These are phyloP conservation scores for Chitala chitala DNA, from an alignment of 2,113 vertebrate species.

Conservation along the genomic window DNA sequence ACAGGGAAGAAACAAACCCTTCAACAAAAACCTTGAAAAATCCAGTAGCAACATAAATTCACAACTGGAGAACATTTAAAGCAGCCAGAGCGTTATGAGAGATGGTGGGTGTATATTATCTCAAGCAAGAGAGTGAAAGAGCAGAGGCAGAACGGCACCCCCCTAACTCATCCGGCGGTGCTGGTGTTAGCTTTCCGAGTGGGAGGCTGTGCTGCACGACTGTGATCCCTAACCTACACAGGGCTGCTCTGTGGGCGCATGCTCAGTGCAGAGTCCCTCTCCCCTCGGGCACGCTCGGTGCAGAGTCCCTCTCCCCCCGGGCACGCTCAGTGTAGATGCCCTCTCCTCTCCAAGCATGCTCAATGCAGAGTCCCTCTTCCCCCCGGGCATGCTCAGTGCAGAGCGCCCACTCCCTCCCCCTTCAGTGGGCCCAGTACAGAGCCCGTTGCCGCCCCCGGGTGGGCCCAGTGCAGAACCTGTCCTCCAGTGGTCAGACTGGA, in stretches of 20 bases:
- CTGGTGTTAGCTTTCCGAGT: constrained; percentile 39
- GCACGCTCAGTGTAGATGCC: neutral
- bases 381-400: no score
- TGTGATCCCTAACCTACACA: constrained; percentile 59
- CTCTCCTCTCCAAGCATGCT: neutral
- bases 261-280: neutral
- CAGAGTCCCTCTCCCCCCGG: no score
- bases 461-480: no score
- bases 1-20: neutral
- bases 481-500: no score
- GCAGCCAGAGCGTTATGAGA: constrained; percentile 50
- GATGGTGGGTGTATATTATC: constrained; percentile 63
- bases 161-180: constrained; percentile 48
- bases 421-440: no score
- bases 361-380: neutral
- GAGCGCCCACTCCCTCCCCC: no score
- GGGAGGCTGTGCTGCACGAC: constrained; percentile 60
- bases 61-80: constrained; percentile 27
- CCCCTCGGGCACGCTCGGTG: constrained; percentile 30
- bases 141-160: constrained; percentile 49
- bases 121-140: constrained; percentile 55
- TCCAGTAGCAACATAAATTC: no score
- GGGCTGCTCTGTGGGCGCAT: constrained; percentile 47
- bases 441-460: no score
- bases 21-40: neutral